Evolutionary conservation across 1,140 invertebrate species (phyloP).

Genomic region (Trichogramma pretiosum): DNA sequence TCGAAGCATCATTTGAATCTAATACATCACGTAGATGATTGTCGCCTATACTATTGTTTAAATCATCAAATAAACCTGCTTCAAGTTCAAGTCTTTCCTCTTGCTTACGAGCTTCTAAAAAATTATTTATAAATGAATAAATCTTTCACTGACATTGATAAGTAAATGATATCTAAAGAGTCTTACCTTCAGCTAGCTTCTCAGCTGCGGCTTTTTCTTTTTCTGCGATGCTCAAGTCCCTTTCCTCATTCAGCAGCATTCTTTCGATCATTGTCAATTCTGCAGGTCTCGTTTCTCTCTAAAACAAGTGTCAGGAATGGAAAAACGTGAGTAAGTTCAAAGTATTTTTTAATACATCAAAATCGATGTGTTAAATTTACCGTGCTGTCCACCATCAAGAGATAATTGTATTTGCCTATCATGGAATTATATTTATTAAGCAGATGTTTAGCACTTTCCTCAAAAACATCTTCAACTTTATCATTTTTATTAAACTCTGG

Average conservation of each 20-base stretch:
- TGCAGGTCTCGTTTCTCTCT: slow-evolving; percentile 59
- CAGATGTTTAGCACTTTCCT: slow-evolving; percentile 62
- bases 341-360: not conserved
- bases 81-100: not conserved
- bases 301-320: slow-evolving; percentile 24
- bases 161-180: no score
- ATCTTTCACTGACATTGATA: slow-evolving; percentile 30
- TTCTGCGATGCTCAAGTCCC: slow-evolving; percentile 50
- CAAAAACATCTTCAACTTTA: slow-evolving; percentile 71
- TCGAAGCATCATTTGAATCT: no score
- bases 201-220: slow-evolving; percentile 40
- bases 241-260: slow-evolving; percentile 61
- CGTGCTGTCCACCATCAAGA: slow-evolving; percentile 77
- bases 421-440: slow-evolving; percentile 66
- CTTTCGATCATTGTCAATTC: slow-evolving; percentile 66
- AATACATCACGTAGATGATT: slow-evolving; percentile 38
- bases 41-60: no score
- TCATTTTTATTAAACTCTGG: slow-evolving; percentile 56
- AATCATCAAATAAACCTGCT: not conserved
- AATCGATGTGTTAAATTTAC: slow-evolving; percentile 48
- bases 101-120: not conserved
- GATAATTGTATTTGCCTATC: slow-evolving; percentile 68
- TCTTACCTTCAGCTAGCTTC: slow-evolving; percentile 36
- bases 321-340: slow-evolving; percentile 15
- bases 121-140: not conserved